These are phyloP conservation scores for Didymodactylos carnosus DNA, from an alignment of 2,888 invertebrate species.

Conservation along the genomic window DNA sequence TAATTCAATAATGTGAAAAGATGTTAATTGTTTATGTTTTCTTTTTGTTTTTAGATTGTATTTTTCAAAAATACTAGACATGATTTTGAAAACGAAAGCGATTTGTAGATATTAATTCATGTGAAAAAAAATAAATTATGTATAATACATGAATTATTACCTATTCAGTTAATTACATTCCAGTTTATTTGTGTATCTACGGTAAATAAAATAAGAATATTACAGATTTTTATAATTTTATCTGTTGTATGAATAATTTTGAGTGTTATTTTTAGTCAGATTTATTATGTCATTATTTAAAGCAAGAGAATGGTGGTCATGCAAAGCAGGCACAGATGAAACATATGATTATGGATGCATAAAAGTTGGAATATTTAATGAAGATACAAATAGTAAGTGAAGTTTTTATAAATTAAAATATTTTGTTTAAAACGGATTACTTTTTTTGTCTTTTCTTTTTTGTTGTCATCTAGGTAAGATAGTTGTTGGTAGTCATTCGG, in stretches of 20 bases:
- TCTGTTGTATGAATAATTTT: neutral
- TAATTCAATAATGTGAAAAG: no score
- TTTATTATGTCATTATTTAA: constrained; percentile 69
- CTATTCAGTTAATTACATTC: no score
- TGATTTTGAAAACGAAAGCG: no score
- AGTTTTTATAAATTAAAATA: no score
- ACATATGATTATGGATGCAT: constrained; percentile 42
- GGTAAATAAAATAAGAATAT: neutral
- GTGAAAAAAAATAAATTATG: no score
- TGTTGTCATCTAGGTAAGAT: constrained; percentile 41
- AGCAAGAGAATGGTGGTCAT: constrained; percentile 68
- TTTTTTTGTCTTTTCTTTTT: neutral
- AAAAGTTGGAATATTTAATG: constrained; percentile 37
- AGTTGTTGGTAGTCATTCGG: constrained; percentile 57
- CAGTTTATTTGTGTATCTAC: no score
- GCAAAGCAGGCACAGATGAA: constrained; percentile 47
- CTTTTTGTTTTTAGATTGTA: no score
- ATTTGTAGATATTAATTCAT: no score
- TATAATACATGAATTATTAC: no score
- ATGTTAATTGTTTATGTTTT: no score
- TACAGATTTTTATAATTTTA: neutral
- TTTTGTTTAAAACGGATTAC: no score
- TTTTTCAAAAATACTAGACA: no score
- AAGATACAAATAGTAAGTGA: constrained; percentile 22
- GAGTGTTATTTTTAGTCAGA: neutral